Evolutionary conservation across 2,797 vertebrate genomes (phyloP).

Genomic region (Sphenopsis melanotis): DNA sequence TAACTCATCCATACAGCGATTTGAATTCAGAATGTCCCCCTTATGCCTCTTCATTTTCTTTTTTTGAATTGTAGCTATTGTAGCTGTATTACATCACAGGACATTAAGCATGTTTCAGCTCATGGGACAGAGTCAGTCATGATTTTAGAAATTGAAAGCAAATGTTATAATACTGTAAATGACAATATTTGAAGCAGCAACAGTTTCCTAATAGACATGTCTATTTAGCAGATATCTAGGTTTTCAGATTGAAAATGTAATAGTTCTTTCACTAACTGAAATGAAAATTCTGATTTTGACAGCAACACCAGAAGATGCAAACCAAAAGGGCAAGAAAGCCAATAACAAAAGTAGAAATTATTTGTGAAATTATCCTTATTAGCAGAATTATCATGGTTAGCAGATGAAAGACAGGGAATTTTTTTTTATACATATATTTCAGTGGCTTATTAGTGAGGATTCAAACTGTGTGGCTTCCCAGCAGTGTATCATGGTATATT

Average conservation of each 20-base stretch:
- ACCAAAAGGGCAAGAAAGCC: background rate
- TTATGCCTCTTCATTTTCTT: slow-evolving; percentile 77
- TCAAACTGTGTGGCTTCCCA: background rate
- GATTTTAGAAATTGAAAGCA: slow-evolving; percentile 85
- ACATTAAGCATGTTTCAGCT: slow-evolving; percentile 82
- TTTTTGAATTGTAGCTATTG: slow-evolving; percentile 72
- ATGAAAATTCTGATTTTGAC: background rate
- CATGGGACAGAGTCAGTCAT: slow-evolving; percentile 70
- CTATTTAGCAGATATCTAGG: slow-evolving; percentile 77
- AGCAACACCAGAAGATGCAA: background rate
- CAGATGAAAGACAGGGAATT: background rate
- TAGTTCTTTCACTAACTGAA: slow-evolving; percentile 8
- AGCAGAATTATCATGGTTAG: background rate
- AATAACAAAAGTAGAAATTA: background rate
- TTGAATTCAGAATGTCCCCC: slow-evolving; percentile 76
- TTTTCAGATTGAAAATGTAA: slow-evolving; percentile 53
- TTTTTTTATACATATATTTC: background rate
- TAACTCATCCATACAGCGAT: slow-evolving; percentile 73
- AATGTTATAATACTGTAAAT: slow-evolving; percentile 78
- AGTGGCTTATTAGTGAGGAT: background rate
- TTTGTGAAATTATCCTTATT: background rate
- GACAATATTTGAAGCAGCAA: slow-evolving; percentile 66
- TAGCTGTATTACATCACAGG: slow-evolving; percentile 74
- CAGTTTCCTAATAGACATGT: slow-evolving; percentile 75
- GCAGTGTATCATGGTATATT: background rate